phyloP scores from a whole-genome alignment of 1,140 invertebrate species.

The Camponotus floridanus region DNA sequence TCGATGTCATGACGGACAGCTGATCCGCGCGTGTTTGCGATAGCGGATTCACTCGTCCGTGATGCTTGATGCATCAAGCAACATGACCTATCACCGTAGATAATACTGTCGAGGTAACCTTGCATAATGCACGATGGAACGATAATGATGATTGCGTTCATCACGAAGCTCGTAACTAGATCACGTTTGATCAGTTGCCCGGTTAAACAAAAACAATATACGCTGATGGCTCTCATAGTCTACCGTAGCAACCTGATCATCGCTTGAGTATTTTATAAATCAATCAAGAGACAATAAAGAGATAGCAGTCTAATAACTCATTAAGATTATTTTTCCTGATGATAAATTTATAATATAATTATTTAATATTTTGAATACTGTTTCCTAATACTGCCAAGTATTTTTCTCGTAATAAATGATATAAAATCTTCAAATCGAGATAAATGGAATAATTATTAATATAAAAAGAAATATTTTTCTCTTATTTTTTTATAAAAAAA shows the following conservation, averaged over 20 bases:
- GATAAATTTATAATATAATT: not conserved
- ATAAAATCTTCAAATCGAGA: not conserved
- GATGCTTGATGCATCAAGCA: conserved; percentile 59
- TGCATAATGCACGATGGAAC: conserved; percentile 74
- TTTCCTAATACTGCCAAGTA: not conserved
- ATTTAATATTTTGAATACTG: not conserved
- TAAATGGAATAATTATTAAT: conserved; percentile 10
- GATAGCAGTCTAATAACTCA: not conserved
- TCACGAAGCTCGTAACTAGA: conserved; percentile 69
- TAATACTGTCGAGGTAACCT: conserved; percentile 70
- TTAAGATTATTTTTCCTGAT: not conserved
- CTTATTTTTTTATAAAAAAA: conserved; percentile 15
- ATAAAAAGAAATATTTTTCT: not conserved
- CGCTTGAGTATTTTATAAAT: conserved; percentile 40
- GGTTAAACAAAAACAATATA: conserved; percentile 66
- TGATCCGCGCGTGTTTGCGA: conserved; percentile 32
- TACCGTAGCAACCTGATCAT: conserved; percentile 8
- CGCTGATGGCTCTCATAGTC: conserved; percentile 47
- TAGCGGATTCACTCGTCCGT: conserved; percentile 37
- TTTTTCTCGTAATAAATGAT: not conserved
- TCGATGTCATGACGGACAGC: conserved; percentile 44
- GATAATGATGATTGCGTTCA: conserved; percentile 79
- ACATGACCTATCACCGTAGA: conserved; percentile 70
- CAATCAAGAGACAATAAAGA: not conserved
- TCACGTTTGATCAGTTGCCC: conserved; percentile 61